Percentiles rank a stretch among this genome's conserved stretches.
Evolutionary conservation across 2,888 invertebrate genomes (phyloP).

Genomic region (Amphipyra tragopoginis): DNA sequence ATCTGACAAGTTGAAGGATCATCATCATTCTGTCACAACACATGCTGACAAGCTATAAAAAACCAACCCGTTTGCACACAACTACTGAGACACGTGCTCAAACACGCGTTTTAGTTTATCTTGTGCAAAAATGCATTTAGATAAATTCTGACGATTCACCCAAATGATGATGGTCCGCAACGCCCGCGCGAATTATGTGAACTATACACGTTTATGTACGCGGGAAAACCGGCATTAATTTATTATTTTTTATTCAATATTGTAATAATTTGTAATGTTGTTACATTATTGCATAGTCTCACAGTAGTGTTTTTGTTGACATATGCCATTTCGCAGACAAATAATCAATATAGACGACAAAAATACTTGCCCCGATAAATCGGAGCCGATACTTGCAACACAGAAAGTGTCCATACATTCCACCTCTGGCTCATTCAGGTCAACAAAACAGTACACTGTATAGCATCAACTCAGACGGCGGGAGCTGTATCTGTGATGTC

Average conservation of each 20-base stretch:
- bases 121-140: slow-evolving; percentile 40
- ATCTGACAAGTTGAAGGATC: slow-evolving; percentile 39
- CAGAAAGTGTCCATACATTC: slow-evolving; percentile 8
- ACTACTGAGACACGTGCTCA: slow-evolving; percentile 34
- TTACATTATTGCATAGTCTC: slow-evolving; percentile 2
- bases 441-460: slow-evolving; percentile 30
- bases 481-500: slow-evolving; percentile 70
- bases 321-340: no score
- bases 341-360: no score
- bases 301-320: no score
- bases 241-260: slow-evolving; percentile 33
- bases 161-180: slow-evolving; percentile 16
- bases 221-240: slow-evolving; percentile 41
- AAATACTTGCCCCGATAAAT: not conserved
- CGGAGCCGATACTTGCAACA: not conserved
- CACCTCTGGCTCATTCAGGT: slow-evolving; percentile 41
- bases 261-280: slow-evolving; percentile 34
- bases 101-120: slow-evolving; percentile 18
- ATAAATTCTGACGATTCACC: slow-evolving; percentile 19
- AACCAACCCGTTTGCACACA: slow-evolving; percentile 20
- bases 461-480: slow-evolving; percentile 61
- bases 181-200: slow-evolving; percentile 11
- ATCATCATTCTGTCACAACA: slow-evolving; percentile 9
- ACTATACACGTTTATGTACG: slow-evolving; percentile 17
- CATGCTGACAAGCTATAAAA: not conserved